Base-by-base conservation (phyloP, 30 jellyfish, hydroid and myxozoan genomes). In the Pseudorhiza aurosa region DNA sequence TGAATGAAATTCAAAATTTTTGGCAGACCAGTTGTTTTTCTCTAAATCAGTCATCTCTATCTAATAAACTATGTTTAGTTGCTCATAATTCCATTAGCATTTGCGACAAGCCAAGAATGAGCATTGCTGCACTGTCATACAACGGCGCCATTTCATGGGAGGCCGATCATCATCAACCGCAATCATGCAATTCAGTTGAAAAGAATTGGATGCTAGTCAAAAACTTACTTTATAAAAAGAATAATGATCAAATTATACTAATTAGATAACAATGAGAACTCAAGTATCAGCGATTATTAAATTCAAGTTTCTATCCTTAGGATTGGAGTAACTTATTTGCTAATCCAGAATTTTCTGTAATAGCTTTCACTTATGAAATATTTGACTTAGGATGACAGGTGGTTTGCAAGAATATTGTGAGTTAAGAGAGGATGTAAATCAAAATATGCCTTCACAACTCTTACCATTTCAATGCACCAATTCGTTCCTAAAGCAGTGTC, bases 111-210 rank as follows among this genome's bases (percentile, higher is more conserved):
- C 29, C 70, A 17, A 56, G 2, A 36, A 21, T n/a, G 25, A 17
- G 31, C 33, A 28, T 25, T n/a, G 29, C 8, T 56, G 45, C 17
- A 26, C 15, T 9, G 32, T 2, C 31, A 12, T 42, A 11, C 33
- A 30, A 65, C 7, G 79, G 79, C 79, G 79, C 79, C 79, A 11
- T 36, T 31, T 15, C 60, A 14, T 44, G 60, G 79, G 79, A 65
- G 79, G 79, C 60, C 79, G 11, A 9, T 24, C 18, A 39, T 65
- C 43, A 8, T 24, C 37, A 65, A 21, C 11, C 33, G n/a, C n/a
- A n/a, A n/a, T n/a, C n/a, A n/a, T n/a, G n/a, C 19, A 31, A 8
- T 44, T 15, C n/a, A 21, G 58, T 37, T 62, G 33, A 65, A 35
- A 24, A 31, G 59, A 65, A 65, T 37, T 65, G 79, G 79, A 33